These are phyloP conservation scores for Eumeta japonica DNA, from an alignment of 1,140 invertebrate genomes.

Conservation along the genomic window DNA sequence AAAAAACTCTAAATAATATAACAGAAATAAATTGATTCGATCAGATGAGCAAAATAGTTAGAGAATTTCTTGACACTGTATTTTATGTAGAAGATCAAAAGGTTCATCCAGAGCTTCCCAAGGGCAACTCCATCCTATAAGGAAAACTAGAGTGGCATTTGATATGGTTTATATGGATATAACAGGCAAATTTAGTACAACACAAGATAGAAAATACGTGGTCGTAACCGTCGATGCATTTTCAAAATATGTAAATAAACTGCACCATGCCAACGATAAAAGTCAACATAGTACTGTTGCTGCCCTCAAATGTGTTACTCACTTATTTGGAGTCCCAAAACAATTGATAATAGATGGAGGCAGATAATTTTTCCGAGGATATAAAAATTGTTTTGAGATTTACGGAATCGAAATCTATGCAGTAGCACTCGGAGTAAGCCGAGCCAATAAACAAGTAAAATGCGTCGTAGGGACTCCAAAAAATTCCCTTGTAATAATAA, in stretches of 20 bases:
- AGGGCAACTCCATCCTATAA: constrained; percentile 7
- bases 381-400: neutral
- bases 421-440: too few species aligned
- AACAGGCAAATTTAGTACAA: constrained; percentile 2
- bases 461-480: neutral
- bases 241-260: too few species aligned
- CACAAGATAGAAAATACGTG: constrained; percentile 6
- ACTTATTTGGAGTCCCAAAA: too few species aligned
- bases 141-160: constrained; percentile 5
- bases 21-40: constrained; percentile 5
- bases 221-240: constrained; percentile 4
- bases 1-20: constrained; percentile 8
- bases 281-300: too few species aligned
- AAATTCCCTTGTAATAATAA: neutral
- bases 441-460: constrained; percentile 4
- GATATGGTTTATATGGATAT: constrained; percentile 7
- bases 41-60: constrained; percentile 1
- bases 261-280: too few species aligned
- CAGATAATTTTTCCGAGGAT: neutral
- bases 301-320: constrained; percentile 2
- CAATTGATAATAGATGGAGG: too few species aligned
- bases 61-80: constrained; percentile 5
- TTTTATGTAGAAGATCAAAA: constrained; percentile 14
- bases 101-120: constrained; percentile 9
- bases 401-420: too few species aligned